phyloP scores from a whole-genome alignment of 2,113 vertebrate genomes.

The Plotosus lineatus region DNA sequence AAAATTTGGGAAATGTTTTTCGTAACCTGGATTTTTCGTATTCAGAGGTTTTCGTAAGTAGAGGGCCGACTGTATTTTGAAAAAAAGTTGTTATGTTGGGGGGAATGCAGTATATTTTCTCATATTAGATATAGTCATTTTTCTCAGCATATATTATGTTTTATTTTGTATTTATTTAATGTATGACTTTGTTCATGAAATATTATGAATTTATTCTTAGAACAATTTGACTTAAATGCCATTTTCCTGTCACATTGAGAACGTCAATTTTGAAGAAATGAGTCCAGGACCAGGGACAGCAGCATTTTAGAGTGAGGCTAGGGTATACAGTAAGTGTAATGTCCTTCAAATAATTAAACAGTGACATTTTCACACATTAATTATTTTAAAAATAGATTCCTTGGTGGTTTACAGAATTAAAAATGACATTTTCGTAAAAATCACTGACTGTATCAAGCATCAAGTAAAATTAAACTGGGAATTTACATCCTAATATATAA shows the following conservation, averaged over 20 bases:
- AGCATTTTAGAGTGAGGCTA: too few species aligned
- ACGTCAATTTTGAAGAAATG: not conserved
- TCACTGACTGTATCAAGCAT: not conserved
- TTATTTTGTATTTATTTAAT: too few species aligned
- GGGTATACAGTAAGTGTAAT: not conserved
- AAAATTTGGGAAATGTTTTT: too few species aligned
- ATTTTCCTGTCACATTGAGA: not conserved
- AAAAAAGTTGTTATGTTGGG: not conserved
- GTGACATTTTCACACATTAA: not conserved
- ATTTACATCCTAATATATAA: too few species aligned
- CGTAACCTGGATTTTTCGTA: too few species aligned
- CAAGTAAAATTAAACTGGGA: not conserved
- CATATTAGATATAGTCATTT: not conserved
- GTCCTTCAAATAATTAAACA: not conserved
- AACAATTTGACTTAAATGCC: not conserved
- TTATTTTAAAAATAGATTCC: not conserved
- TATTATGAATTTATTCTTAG: not conserved
- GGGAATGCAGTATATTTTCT: not conserved
- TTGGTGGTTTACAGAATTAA: not conserved
- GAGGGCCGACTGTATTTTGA: too few species aligned
- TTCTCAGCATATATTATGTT: not conserved
- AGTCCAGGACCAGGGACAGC: constrained; percentile 15
- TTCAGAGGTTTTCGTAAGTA: too few species aligned
- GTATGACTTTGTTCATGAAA: not conserved
- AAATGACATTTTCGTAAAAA: not conserved